Percentiles rank a stretch among this genome's conserved stretches.
Evolutionary conservation across 2,797 vertebrate genomes (phyloP).

Genomic region (Aplochiton taeniatus): DNA sequence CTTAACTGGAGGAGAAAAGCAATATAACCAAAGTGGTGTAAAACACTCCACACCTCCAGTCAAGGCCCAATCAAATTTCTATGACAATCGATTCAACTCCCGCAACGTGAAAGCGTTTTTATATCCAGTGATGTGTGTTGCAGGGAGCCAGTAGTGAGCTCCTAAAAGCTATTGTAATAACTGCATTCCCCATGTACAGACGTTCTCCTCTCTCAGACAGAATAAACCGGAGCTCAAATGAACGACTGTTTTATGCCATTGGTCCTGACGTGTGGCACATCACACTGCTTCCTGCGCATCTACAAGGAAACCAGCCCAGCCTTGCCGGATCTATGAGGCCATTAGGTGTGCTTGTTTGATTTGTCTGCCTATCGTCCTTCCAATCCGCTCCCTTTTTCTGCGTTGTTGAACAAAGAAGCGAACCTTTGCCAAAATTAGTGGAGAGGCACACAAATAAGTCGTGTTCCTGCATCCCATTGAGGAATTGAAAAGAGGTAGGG

Average conservation of each 20-base stretch:
- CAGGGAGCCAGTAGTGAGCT: no score
- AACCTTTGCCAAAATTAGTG: background rate
- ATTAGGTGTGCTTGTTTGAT: constrained; percentile 23
- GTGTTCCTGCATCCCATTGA: background rate
- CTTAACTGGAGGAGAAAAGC: no score
- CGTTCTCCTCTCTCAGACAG: constrained; percentile 21
- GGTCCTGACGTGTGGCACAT: constrained; percentile 56
- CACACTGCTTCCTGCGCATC: constrained; percentile 49
- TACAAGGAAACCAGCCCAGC: constrained; percentile 31
- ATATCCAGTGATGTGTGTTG: no score
- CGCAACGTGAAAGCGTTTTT: no score
- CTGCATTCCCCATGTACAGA: no score
- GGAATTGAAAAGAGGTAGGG: no score
- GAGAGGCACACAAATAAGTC: background rate
- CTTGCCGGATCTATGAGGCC: constrained; percentile 35
- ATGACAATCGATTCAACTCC: no score
- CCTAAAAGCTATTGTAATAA: no score
- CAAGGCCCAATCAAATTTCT: no score
- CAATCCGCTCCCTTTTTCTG: background rate
- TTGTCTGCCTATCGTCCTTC: constrained; percentile 4
- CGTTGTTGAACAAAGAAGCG: constrained; percentile 4
- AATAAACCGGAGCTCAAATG: constrained; percentile 59
- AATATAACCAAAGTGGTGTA: no score
- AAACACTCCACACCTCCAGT: no score
- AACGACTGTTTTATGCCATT: constrained; percentile 54